Base-by-base conservation (phyloP, 92 coral and sea anemone species). In the Zoanthus sansibaricus region DNA sequence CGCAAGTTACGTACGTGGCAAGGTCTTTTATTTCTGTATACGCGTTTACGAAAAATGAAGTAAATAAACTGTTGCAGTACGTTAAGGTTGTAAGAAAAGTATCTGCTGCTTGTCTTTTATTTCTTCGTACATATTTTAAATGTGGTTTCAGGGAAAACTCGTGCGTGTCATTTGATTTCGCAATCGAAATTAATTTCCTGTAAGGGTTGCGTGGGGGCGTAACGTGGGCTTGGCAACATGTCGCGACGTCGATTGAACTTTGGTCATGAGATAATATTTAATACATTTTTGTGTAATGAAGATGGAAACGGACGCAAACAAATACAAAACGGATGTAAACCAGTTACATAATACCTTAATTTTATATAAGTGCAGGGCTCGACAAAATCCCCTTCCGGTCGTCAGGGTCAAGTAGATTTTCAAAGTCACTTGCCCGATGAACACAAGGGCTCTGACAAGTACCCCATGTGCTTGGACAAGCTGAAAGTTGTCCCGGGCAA, bases 131-230 rank as follows among this genome's bases (percentile, higher is more conserved):
- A 3, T 51, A 12, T 25, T 20, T 12, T 25, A 76, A 76, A 25
- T 25, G 25, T 25, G 25, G 0, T 14, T 11, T 76, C 17, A 13
- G 21, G 15, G n/a, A 62, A 15, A 13, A 72, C 61, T 20, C 25
- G 54, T 21, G 25, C 82, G 46, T 76, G 82, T 25, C 31, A 62
- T 62, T 62, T 7, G 10, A 1, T 72, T 14, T 54, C 67, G 52
- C 17, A 32, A 25, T 54, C 49, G 17, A 0, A 62, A 3, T 62
- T 62, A n/a, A 42, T 71, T 71, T 71, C 33, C 8, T n/a, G 47
- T 52, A 42, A n/a, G 2, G 67, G 68, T 25, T 0, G 17, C 9
- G 67, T 33, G 82, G 82, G 54, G 82, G 82, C 52, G 82, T 76
- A 67, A 18, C 67, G 67, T 48, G 68, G 82, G 82, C 45, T 52